phyloP scores from a whole-genome alignment of 2,888 invertebrate species.

The Drosophila mercatorum region DNA sequence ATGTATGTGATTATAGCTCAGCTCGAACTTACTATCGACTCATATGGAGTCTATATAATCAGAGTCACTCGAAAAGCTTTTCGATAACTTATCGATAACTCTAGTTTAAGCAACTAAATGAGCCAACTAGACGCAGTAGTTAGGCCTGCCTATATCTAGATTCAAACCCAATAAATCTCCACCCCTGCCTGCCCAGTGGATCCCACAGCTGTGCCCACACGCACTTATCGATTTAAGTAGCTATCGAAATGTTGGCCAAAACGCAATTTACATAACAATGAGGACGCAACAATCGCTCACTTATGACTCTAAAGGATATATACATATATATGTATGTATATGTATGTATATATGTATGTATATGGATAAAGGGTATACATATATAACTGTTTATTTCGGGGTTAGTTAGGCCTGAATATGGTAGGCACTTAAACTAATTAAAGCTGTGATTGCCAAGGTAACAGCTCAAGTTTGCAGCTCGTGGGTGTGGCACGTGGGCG shows the following conservation, averaged over 20 bases:
- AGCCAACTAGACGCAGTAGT: not conserved
- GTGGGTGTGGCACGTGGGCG: slow-evolving; percentile 26
- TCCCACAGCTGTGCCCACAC: not conserved
- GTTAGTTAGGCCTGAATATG: slow-evolving; percentile 17
- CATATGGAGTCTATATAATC: not conserved
- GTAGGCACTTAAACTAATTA: slow-evolving; percentile 69
- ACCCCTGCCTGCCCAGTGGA: too few species aligned
- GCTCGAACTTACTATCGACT: too few species aligned
- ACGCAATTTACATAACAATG: slow-evolving; percentile 19
- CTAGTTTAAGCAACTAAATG: too few species aligned
- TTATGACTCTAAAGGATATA: not conserved
- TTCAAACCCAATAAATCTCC: not conserved
- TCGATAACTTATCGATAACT: slow-evolving; percentile 1
- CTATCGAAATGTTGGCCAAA: slow-evolving; percentile 6
- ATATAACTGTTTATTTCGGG: not conserved
- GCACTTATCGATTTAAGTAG: not conserved
- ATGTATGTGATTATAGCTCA: too few species aligned
- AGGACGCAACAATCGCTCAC: slow-evolving; percentile 14
- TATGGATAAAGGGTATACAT: too few species aligned
- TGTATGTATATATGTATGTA: not conserved
- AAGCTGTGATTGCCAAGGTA: slow-evolving; percentile 39
- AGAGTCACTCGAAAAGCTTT: too few species aligned
- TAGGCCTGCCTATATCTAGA: too few species aligned
- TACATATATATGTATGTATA: not conserved
- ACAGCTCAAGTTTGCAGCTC: slow-evolving; percentile 1